Base-by-base conservation (phyloP, 1,140 invertebrate species). In the Chrysomallon squamiferum region DNA sequence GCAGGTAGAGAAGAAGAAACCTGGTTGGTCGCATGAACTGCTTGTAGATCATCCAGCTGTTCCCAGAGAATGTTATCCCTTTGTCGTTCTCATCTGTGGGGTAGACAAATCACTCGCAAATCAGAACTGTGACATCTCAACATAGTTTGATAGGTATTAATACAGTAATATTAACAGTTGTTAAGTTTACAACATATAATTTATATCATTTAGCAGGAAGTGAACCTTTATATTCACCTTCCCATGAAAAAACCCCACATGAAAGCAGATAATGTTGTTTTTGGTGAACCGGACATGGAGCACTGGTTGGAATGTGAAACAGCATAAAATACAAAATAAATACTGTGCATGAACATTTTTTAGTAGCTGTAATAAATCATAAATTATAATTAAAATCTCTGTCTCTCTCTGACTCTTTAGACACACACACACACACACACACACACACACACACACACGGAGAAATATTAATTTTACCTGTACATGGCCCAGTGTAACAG, bases 401-500 rank as follows among this genome's bases (percentile, higher is more conserved):
- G n/a, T n/a, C n/a, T n/a, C n/a, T n/a, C n/a, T n/a, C n/a, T n/a
- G n/a, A n/a, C n/a, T n/a, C n/a, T n/a, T n/a, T n/a, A n/a, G n/a
- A n/a, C n/a, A n/a, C n/a, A n/a, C n/a, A n/a, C n/a, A n/a, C n/a
- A n/a, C n/a, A n/a, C n/a, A n/a, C n/a, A n/a, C n/a, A n/a, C n/a
- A n/a, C n/a, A n/a, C n/a, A n/a, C n/a, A n/a, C n/a, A n/a, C n/a
- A n/a, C n/a, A n/a, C n/a, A n/a, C n/a, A n/a, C n/a, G n/a, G n/a
- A n/a, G n/a, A n/a, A n/a, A n/a, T n/a, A n/a, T n/a, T n/a, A n/a
- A n/a, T n/a, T n/a, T n/a, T 62, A 77, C 75, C 70, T 71, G 41
- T n/a, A 59, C 75, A 77, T n/a, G 70, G 70, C 15, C 65, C 66
- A 1, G 25, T 45, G 52, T 65, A 74, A 45, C 73, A 77, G 38